These are phyloP conservation scores for Nephrotoma appendiculata DNA, from an alignment of 2,888 invertebrate genomes.

Conservation along the genomic window DNA sequence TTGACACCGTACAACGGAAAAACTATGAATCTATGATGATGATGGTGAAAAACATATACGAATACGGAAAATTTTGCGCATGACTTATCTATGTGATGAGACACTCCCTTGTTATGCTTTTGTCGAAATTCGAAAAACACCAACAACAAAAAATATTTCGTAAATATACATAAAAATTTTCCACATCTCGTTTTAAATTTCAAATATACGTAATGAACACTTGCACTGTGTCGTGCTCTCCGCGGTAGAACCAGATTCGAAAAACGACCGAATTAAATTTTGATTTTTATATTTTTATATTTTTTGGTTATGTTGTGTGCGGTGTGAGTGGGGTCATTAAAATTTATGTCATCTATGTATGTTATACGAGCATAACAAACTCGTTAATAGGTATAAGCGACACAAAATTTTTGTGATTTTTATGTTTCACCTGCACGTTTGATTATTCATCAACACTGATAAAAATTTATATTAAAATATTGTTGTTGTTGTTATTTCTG, in stretches of 20 bases:
- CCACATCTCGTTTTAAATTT: background rate
- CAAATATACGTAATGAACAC: background rate
- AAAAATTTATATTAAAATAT: background rate
- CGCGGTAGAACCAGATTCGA: background rate
- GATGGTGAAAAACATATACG: background rate
- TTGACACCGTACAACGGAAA: background rate
- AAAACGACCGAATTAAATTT: background rate
- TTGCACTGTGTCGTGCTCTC: background rate
- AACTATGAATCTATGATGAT: background rate
- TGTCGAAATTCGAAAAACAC: background rate
- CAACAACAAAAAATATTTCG: background rate
- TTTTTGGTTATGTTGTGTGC: background rate
- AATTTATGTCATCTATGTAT: background rate
- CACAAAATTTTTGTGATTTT: background rate
- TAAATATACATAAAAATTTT: background rate
- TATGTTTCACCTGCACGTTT: background rate
- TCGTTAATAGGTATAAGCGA: background rate
- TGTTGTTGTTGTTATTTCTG: background rate
- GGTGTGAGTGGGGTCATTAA: background rate
- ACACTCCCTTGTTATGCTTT: slow-evolving; percentile 1
- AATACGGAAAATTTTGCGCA: background rate
- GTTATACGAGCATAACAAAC: background rate
- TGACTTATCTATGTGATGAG: background rate
- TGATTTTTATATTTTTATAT: background rate
- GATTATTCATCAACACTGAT: background rate